These are phyloP conservation scores for Sorex araneus DNA, from an alignment of 2,113 vertebrate species.

Conservation along the genomic window DNA sequence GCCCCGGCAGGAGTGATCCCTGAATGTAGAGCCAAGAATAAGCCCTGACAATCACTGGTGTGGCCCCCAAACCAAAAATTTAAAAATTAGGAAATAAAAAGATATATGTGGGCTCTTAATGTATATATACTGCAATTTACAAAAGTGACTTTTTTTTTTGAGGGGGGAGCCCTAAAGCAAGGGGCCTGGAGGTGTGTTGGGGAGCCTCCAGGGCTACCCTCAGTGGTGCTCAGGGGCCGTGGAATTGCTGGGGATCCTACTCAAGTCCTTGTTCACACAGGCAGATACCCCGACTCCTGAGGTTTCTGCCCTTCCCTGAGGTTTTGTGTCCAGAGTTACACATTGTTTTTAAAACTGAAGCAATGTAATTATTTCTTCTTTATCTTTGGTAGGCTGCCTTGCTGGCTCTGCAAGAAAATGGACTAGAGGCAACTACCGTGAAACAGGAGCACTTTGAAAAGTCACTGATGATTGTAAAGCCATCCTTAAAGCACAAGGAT, in stretches of 20 bases:
- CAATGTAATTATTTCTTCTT: not conserved
- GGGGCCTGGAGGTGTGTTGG: too few relatives aligned
- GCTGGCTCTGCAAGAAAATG: conserved; percentile 92
- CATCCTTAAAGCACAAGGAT: conserved; percentile 92
- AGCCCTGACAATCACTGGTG: too few relatives aligned
- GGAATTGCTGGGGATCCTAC: too few relatives aligned
- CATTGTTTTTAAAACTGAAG: not conserved
- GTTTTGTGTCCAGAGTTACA: not conserved
- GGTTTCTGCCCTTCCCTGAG: not conserved
- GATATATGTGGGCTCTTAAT: not conserved
- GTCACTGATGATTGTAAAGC: conserved; percentile 89
- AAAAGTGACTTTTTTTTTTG: not conserved
- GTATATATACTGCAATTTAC: not conserved
- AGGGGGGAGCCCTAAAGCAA: too few relatives aligned
- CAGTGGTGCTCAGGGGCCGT: too few relatives aligned
- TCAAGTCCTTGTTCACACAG: too few relatives aligned
- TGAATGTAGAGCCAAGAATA: too few relatives aligned
- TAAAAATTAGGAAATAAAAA: not conserved
- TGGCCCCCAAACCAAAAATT: too few relatives aligned
- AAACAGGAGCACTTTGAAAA: conserved; percentile 91
- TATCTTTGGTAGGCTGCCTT: conserved; percentile 93
- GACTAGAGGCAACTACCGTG: conserved; percentile 91
- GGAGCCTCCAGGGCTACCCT: too few relatives aligned
- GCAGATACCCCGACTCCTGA: too few relatives aligned
- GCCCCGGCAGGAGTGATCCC: too few relatives aligned